A percentile compares a stretch with the other conserved stretches of the same genome.
phyloP scores from a whole-genome alignment of 2,888 invertebrate genomes.

The Harmothoe impar region DNA sequence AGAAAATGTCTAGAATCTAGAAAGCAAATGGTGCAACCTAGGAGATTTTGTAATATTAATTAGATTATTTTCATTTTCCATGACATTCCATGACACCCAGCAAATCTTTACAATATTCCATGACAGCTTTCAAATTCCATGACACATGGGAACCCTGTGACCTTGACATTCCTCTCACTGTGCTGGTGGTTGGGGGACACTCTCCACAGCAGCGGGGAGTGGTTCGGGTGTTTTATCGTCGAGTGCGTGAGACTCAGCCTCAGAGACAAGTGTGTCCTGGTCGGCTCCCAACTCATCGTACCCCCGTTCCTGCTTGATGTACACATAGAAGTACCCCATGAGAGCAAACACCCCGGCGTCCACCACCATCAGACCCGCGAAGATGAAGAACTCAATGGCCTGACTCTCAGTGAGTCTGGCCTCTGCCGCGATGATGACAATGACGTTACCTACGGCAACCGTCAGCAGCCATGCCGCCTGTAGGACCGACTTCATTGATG shows the following conservation, averaged over 20 bases:
- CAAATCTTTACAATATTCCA: no score
- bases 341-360: slow-evolving; percentile 92
- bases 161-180: neutral
- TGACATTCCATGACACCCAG: no score
- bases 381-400: slow-evolving; percentile 93
- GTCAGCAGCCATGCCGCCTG: slow-evolving; percentile 96
- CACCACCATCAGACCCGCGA: slow-evolving; percentile 92
- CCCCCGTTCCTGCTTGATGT: slow-evolving; percentile 68
- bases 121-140: no score
- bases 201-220: neutral
- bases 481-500: slow-evolving; percentile 96
- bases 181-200: neutral
- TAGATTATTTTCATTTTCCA: no score
- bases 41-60: no score
- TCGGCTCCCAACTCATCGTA: slow-evolving; percentile 56
- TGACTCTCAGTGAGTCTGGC: slow-evolving; percentile 89
- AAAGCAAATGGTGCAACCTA: no score
- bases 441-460: slow-evolving; percentile 95
- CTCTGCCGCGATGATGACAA: slow-evolving; percentile 95
- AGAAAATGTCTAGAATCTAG: no score
- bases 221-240: slow-evolving; percentile 5
- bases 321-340: slow-evolving; percentile 91
- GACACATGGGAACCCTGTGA: no score
- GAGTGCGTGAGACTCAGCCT: slow-evolving; percentile 45
- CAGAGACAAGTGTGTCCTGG: slow-evolving; percentile 61